These are phyloP conservation scores for Neuroterus valhalla DNA, from an alignment of 1,140 invertebrate species.

Conservation along the genomic window DNA sequence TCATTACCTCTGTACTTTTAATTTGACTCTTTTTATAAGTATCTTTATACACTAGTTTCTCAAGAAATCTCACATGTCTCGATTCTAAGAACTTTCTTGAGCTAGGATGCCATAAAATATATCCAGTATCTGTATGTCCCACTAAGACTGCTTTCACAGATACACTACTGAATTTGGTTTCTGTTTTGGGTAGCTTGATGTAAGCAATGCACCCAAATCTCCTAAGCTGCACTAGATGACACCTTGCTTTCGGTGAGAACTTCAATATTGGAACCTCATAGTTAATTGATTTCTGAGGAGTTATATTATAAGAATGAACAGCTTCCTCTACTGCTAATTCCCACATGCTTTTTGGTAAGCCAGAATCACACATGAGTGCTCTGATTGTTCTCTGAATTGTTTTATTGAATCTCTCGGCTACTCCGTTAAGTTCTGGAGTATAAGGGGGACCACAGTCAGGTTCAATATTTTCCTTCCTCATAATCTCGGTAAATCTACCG, in stretches of 20 bases:
- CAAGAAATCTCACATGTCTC: constrained; percentile 41
- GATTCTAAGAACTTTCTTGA: constrained; percentile 45
- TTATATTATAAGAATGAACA: constrained; percentile 60
- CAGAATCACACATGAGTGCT: no score
- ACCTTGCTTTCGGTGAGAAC: constrained; percentile 31
- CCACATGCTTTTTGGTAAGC: no score
- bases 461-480: constrained; percentile 42
- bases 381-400: no score
- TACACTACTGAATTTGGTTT: constrained; percentile 33
- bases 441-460: constrained; percentile 36
- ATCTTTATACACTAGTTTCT: constrained; percentile 41
- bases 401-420: constrained; percentile 63
- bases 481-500: constrained; percentile 33
- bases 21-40: constrained; percentile 31
- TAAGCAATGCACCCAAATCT: constrained; percentile 37
- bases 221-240: constrained; percentile 36
- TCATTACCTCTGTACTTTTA: not conserved
- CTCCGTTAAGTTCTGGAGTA: constrained; percentile 58
- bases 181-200: constrained; percentile 28
- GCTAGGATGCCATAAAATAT: no score
- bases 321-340: constrained; percentile 61
- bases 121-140: constrained; percentile 43
- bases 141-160: constrained; percentile 45
- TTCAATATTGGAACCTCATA: constrained; percentile 41
- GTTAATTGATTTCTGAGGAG: constrained; percentile 49